Evolutionary conservation across 2,888 invertebrate genomes (phyloP).

Genomic region (Melinopterus prodromus): DNA sequence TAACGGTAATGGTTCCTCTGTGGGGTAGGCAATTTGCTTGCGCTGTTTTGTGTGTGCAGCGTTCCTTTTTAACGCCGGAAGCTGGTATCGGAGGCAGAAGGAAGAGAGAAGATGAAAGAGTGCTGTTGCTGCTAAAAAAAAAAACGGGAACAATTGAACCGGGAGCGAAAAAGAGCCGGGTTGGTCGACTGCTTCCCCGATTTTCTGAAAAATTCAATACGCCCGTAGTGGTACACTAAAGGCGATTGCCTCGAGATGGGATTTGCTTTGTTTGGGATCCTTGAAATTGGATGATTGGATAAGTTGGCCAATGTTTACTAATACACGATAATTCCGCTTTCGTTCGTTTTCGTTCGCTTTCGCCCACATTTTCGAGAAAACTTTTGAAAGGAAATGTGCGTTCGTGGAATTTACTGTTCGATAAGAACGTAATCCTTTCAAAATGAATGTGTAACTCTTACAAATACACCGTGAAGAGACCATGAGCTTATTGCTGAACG

Average conservation of each 20-base stretch:
- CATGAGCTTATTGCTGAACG: too few species aligned
- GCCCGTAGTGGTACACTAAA: background rate
- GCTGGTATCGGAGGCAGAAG: background rate
- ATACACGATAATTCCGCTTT: background rate
- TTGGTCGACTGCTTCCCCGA: background rate
- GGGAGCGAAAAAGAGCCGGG: background rate
- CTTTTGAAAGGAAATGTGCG: too few species aligned
- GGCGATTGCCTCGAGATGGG: background rate
- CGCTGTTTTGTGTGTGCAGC: slow-evolving; percentile 26
- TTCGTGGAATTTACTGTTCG: too few species aligned
- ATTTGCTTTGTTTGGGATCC: background rate
- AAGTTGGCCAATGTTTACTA: background rate
- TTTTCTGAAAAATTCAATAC: slow-evolving; percentile 4
- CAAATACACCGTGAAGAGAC: too few species aligned
- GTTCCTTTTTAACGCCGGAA: slow-evolving; percentile 14
- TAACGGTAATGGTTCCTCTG: slow-evolving; percentile 26
- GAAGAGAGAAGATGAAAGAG: background rate
- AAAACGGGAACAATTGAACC: background rate
- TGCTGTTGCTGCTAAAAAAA: background rate
- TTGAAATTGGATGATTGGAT: background rate
- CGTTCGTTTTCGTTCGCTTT: too few species aligned
- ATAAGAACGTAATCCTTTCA: too few species aligned
- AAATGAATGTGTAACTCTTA: too few species aligned
- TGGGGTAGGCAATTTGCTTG: slow-evolving; percentile 27
- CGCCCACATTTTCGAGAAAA: too few species aligned